Evolutionary conservation across 2,797 vertebrate genomes (phyloP), one percentile per base, ranked within the genome.

Genomic region (Echeneis naucrates): DNA sequence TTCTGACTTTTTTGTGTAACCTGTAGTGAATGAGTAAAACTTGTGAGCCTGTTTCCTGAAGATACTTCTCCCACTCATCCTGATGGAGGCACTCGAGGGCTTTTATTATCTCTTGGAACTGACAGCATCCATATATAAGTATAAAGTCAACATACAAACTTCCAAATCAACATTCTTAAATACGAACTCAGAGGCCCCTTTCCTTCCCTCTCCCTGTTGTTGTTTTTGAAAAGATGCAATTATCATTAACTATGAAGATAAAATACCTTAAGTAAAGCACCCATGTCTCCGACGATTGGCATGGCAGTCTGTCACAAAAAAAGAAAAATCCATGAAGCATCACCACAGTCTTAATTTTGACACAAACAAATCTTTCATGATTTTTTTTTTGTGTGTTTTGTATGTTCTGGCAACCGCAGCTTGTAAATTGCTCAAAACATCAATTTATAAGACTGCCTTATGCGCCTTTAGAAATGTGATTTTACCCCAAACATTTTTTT

Each of bases 211-310:
- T 30, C 23, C n/a, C 60, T 68, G 48, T 16, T 33, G 23, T 51
- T 66, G n/a, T 58, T 69, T 30, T n/a, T 44, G 4, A 54, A 79
- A 84, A 76, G 9, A 13, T 81, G 24, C 58, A 57, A 78, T 67
- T 62, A 47, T 58, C 51, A 56, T 66, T 40, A 52, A 72, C 56
- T 51, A 40, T 4, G 55, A 73, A 35, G 71, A 50, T 56, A 32
- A 72, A 73, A 50, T 98, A 99, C 98, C 97, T 99, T 99, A 35
- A 99, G 85, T 77, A 97, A 84, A 81, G 95, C 87, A 33, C 96
- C 94, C 82, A 97, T 95, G 80, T 99, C 98, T 92, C 97, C 96
- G 76, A 98, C 91, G 62, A 99, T 96, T 40, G 98, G 98, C 83
- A 99, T 93, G 57, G 97, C 97, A 75, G 96, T 95, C 98, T 99